Percentiles rank a stretch among this genome's conserved stretches.
phyloP scores from a whole-genome alignment of 1,140 invertebrate genomes.

The Luehdorfia chinensis region DNA sequence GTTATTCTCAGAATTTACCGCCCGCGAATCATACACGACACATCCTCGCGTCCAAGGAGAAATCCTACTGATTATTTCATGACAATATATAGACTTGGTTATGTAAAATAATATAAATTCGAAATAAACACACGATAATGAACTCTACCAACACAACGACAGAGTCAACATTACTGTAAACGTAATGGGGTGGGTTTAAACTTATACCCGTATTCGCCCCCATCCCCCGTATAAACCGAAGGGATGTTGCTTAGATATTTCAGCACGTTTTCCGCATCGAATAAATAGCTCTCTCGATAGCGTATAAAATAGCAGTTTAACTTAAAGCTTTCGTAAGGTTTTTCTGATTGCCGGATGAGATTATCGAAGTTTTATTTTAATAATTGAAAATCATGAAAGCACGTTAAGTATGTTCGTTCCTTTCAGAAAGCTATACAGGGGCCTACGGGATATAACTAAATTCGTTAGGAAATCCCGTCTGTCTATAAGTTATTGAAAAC shows the following conservation, averaged over 20 bases:
- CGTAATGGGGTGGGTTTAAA: conserved; percentile 23
- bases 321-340: too few relatives aligned
- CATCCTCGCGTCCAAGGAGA: conserved; percentile 24
- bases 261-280: too few relatives aligned
- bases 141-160: conserved; percentile 15
- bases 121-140: conserved; percentile 21
- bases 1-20: conserved; percentile 6
- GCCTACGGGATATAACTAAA: too few relatives aligned
- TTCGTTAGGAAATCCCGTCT: too few relatives aligned
- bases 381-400: too few relatives aligned
- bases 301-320: neutral
- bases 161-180: conserved; percentile 34
- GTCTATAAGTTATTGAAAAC: too few relatives aligned
- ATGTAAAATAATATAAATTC: conserved; percentile 56
- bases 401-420: too few relatives aligned
- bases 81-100: conserved; percentile 47
- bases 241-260: neutral
- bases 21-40: conserved; percentile 1
- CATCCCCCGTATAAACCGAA: neutral
- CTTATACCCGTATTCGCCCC: conserved; percentile 20
- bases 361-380: too few relatives aligned
- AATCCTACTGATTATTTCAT: conserved; percentile 69
- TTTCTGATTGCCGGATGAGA: too few relatives aligned
- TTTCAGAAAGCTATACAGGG: too few relatives aligned
- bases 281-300: neutral